These are phyloP conservation scores for Rhingia rostrata DNA, from an alignment of 2,888 invertebrate species.

Conservation along the genomic window DNA sequence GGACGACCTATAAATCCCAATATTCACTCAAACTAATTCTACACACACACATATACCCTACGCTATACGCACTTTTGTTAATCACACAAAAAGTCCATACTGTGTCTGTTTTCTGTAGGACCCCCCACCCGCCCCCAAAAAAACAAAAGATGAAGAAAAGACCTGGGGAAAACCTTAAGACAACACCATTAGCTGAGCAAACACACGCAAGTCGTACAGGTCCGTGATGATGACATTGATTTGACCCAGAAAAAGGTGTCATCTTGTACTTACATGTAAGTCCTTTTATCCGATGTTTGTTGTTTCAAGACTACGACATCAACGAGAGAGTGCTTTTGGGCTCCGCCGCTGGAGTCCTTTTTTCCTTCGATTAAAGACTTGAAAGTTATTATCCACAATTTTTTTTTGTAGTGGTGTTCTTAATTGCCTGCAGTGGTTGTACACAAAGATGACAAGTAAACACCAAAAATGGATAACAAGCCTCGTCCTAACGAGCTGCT, in stretches of 20 bases:
- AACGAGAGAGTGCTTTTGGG: too few species aligned
- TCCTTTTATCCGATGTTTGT: constrained; percentile 63
- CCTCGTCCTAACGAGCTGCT: constrained; percentile 4
- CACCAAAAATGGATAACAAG: constrained; percentile 8
- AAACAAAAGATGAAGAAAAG: constrained; percentile 20
- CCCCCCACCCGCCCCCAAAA: neutral
- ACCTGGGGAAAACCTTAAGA: constrained; percentile 41
- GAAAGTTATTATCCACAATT: constrained; percentile 14
- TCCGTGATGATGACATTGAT: constrained; percentile 60
- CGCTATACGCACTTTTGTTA: constrained; percentile 28
- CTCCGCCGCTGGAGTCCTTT: neutral
- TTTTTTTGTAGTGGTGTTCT: neutral
- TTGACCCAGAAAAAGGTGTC: constrained; percentile 61
- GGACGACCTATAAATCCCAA: constrained; percentile 26
- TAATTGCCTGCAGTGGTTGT: constrained; percentile 50
- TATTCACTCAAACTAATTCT: constrained; percentile 52
- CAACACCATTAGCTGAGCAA: constrained; percentile 71
- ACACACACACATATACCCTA: neutral
- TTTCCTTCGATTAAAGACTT: constrained; percentile 17
- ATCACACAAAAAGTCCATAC: constrained; percentile 11
- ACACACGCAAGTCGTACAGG: constrained; percentile 43
- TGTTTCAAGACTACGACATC: constrained; percentile 22
- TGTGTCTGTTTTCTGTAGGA: constrained; percentile 40
- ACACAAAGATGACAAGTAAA: constrained; percentile 12
- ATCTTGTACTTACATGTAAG: constrained; percentile 37